Evolutionary conservation across 37 sponge, comb jelly and placozoan species (phyloP), one percentile per base, ranked within the genome.

Genomic region (Amphimedon queenslandica): DNA sequence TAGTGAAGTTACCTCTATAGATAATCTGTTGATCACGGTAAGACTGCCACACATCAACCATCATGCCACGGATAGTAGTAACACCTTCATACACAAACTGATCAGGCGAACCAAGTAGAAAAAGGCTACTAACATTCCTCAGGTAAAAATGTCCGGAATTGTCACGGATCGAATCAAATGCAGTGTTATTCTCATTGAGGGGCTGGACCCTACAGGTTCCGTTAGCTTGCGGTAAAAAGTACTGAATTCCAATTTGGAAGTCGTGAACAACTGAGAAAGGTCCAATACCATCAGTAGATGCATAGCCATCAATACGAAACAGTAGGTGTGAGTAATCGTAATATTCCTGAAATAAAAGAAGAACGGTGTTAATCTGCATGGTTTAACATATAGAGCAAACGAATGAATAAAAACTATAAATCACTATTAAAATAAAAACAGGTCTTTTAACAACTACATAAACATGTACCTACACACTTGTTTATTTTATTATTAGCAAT

Each of bases 41-140:
- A 6, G 80, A 70, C 1, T 79, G 28, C 90, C 90, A 89, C 4
- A 75, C 57, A 24, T 89, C 90, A 2, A 78, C 80, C 11, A 63
- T 51, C 3, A 89, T 40, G 18, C 80, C 90, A 33, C 90, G 71
- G 3, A 80, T 77, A 3, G 51, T 71, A 28, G 71, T 75, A 29
- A 74, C 60, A 53, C 90, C 90, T 55, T 89, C 90, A 36, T 89
- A 89, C 27, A 74, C 42, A 40, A 70, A 89, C 43, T 74, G 71
- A 34, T 37, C 73, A 32, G 40, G 33, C 29, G 72, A 40, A 2
- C 24, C 53, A 34, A 41, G 60, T 21, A 73, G 37, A 37, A 83
- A 70, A 1, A 79, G 21, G 13, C 75, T 27, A 32, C 41, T 23
- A 0, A 73, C 71, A 18, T 64, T 39, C 1, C 11, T 41, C 6